Base-by-base conservation (phyloP, 2,797 vertebrate genomes). In the Allobates femoralis region DNA sequence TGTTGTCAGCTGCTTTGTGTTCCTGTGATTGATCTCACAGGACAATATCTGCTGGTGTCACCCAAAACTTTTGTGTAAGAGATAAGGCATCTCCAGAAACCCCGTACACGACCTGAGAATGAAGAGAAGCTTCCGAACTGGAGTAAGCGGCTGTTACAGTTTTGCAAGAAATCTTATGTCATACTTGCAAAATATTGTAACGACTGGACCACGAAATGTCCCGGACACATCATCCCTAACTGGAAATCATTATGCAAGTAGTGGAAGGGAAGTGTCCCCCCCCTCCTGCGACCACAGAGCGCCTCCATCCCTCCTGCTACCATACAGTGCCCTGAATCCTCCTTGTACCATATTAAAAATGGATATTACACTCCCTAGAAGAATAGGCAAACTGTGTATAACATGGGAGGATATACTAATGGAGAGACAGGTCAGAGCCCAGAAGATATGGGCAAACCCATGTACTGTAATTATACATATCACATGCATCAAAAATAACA, bases 21-120 rank as follows among this genome's bases (percentile, higher is more conserved):
- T n/a, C 3, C 28, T 26, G 28, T 82, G 80, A 82, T 82, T 67
- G 80, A 82, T 82, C 30, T 51, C 28, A 71, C 53, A n/a, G 28
- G 37, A 64, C 21, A 4, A 46, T 37, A 41, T 37, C 56, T 37
- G 10, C 11, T 19, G 14, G 74, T 69, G 32, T 37, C 21, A 37
- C 41, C 30, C 30, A 19, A 51, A n/a, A 67, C 16, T n/a, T 21
- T 34, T 28, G 50, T 53, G 50, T 23, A 53, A 55, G 19, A 69
- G 80, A 82, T 73, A 82, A 82, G 12, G 80, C 80, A 21, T 16
- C 37, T 51, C 79, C 0, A 34, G 37, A 26, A 51, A 30, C 23
- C 5, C 58, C 58, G 23, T 16, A 19, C 3, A 26, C 30, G 62
- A 53, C 21, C 3, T 3, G 46, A 62, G 62, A 16, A 26, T 26